A percentile compares a stretch with the other conserved stretches of the same genome.
These are phyloP conservation scores for Sebastes matsubarae DNA, from an alignment of 2,797 vertebrate genomes.

Conservation along the genomic window DNA sequence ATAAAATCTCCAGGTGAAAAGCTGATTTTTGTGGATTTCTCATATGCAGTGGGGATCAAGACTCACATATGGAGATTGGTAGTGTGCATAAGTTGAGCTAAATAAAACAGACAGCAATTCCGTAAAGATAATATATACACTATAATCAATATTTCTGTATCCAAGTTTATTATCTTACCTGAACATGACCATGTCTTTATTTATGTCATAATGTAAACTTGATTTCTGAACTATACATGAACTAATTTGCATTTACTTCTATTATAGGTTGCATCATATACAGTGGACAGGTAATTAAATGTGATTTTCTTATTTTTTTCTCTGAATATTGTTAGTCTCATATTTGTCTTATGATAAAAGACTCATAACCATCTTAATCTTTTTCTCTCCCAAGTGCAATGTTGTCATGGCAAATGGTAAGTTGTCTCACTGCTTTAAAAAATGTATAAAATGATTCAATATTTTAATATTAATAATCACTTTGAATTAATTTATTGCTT, in stretches of 20 bases:
- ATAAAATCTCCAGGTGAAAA: too few species aligned
- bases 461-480: background rate
- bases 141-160: too few species aligned
- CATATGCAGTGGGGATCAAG: too few species aligned
- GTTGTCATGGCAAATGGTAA: slow-evolving; percentile 65
- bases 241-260: background rate
- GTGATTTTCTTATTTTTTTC: background rate
- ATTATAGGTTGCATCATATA: slow-evolving; percentile 71
- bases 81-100: too few species aligned
- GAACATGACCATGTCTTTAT: background rate
- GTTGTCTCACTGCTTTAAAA: background rate
- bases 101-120: too few species aligned
- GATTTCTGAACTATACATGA: background rate
- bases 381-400: slow-evolving; percentile 61
- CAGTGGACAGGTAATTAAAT: slow-evolving; percentile 66
- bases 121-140: too few species aligned
- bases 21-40: too few species aligned
- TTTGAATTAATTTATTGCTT: background rate
- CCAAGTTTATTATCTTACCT: background rate
- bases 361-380: background rate
- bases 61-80: too few species aligned
- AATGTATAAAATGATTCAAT: background rate
- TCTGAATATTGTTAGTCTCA: background rate
- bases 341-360: background rate
- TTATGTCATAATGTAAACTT: background rate